Evolutionary conservation across 1,140 invertebrate genomes (phyloP).

Genomic region (Plectrocnemia conspersa): DNA sequence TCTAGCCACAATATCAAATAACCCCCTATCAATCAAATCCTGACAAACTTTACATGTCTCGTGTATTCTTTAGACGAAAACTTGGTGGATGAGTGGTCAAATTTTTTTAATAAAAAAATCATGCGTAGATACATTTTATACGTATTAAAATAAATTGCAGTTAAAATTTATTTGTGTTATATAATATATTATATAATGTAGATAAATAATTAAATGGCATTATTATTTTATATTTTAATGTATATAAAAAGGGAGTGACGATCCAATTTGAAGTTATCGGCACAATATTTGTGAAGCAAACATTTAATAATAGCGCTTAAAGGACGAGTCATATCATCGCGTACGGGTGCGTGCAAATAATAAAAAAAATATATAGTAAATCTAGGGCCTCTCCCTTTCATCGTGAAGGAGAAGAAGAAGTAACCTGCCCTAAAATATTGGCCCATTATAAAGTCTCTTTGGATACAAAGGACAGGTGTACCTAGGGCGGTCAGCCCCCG

Average conservation of each 20-base stretch:
- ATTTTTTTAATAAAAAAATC: too few relatives aligned
- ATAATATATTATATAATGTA: too few relatives aligned
- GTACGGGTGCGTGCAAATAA: slow-evolving; percentile 17
- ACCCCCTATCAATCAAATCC: slow-evolving; percentile 9
- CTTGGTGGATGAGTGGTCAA: too few relatives aligned
- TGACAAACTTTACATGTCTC: too few relatives aligned
- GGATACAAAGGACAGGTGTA: slow-evolving; percentile 33
- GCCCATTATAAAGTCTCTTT: slow-evolving; percentile 36
- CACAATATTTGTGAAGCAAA: slow-evolving; percentile 30
- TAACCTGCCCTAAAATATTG: slow-evolving; percentile 31
- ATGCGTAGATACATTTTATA: too few relatives aligned
- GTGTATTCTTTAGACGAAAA: too few relatives aligned
- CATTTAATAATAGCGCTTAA: slow-evolving; percentile 29
- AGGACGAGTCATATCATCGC: slow-evolving; percentile 19
- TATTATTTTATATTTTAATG: too few relatives aligned
- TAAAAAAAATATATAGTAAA: slow-evolving; percentile 6
- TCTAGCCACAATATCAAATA: slow-evolving; percentile 11
- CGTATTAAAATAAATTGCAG: too few relatives aligned
- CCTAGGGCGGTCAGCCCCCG: slow-evolving; percentile 11
- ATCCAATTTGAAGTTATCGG: slow-evolving; percentile 7
- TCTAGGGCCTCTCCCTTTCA: slow-evolving; percentile 13
- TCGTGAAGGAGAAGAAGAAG: slow-evolving; percentile 2
- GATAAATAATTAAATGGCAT: too few relatives aligned
- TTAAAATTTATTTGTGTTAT: too few relatives aligned
- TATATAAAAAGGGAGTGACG: neutral